A percentile compares a stretch with the other conserved stretches of the same genome.
These are phyloP conservation scores for Crotalus helleri DNA, from an alignment of 2,113 vertebrate species.

Conservation along the genomic window DNA sequence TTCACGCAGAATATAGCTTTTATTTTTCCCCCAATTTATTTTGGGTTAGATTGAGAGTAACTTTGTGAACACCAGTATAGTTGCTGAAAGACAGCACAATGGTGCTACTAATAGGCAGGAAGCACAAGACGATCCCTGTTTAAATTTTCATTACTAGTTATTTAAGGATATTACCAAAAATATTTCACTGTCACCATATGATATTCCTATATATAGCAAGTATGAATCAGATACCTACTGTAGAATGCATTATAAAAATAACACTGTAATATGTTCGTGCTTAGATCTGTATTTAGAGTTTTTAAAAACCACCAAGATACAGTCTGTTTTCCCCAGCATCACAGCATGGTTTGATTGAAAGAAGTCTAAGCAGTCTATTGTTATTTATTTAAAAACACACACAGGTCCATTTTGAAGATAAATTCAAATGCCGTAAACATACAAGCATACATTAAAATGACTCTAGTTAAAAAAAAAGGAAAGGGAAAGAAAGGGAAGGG, in stretches of 20 bases:
- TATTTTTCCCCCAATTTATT: conserved; percentile 30
- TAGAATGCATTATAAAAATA: conserved; percentile 29
- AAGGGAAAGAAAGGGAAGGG: background rate
- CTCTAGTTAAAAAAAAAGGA: background rate
- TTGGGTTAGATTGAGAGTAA: conserved; percentile 53
- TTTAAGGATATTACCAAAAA: conserved; percentile 40
- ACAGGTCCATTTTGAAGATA: background rate
- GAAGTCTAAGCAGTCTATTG: background rate
- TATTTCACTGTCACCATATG: conserved; percentile 41
- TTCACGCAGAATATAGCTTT: background rate
- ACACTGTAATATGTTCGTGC: conserved; percentile 1
- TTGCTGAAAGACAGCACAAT: conserved; percentile 44
- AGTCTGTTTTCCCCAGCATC: background rate
- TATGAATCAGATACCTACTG: conserved; percentile 38
- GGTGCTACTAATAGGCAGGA: conserved; percentile 39
- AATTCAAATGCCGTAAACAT: background rate
- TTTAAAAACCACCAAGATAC: background rate
- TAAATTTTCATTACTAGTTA: conserved; percentile 44
- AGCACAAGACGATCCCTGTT: conserved; percentile 26
- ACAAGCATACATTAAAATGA: background rate
- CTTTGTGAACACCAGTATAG: conserved; percentile 34
- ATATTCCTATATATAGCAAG: conserved; percentile 25
- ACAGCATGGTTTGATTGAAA: background rate
- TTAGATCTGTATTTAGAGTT: background rate
- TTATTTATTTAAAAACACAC: background rate